Evolutionary conservation across 2,113 vertebrate species (phyloP), one percentile per base, ranked within the genome.

Genomic region (Phodopus roborovskii): DNA sequence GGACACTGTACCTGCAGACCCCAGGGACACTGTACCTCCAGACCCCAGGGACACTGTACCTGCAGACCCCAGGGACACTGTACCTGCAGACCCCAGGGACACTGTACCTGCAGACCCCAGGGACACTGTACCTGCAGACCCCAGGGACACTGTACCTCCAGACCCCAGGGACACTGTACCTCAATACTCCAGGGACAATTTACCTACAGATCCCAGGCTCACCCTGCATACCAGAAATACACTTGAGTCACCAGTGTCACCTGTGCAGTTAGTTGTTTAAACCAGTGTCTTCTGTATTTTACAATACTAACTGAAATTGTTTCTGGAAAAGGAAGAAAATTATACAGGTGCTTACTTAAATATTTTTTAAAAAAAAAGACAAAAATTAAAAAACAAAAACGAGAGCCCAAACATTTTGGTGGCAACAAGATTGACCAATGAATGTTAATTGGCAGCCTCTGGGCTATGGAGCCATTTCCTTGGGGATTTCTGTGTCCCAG

Each of bases 261-360:
- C 81, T 24, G 68, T 26, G 39, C 62, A 15, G 62, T 89, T 42
- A 50, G 50, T 60, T 28, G 5, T 88, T 90, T 75, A 75, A 87
- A 62, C 28, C 9, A 39, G 33, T 79, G n/a, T 20, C 6, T 11
- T 16, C 12, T 75, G 7, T 82, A 86, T 33, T 90, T 96, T 92
- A 22, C 3, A 8, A 3, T 93, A 81, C 16, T 79, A 84, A 85
- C 79, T 85, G 75, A 89, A 92, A 45, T 87, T 81, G 28, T 89
- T 73, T 92, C 33, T 83, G 83, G 73, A 22, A 64, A n/a, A 64
- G 36, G 20, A 89, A 2, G 45, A 60, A 62, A 33, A 78, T 56
- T 19, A 81, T 71, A 26, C 1, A 89, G 33, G 75, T 58, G 48
- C n/a, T 91, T 92, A 90, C 45, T 93, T 86, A 87, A 66, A 92